Base-by-base conservation (phyloP, 2,113 vertebrate species). In the Naja naja region DNA sequence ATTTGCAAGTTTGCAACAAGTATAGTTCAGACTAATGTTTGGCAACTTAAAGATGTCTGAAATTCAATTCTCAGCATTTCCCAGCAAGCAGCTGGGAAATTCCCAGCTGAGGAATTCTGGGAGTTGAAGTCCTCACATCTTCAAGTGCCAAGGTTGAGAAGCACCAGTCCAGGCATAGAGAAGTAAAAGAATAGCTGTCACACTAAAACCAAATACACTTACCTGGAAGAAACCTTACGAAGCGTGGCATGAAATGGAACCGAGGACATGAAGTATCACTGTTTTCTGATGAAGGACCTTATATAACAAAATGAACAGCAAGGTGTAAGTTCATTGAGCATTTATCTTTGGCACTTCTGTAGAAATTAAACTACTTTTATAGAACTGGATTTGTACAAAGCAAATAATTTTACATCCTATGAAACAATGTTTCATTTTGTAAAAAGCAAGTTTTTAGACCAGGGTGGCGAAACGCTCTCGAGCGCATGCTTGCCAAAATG, bases 171-270 rank as follows among this genome's bases (percentile, higher is more conserved):
- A 55, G 34, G 16, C 34, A 56, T 14, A 56, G 39, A 58, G 27
- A 47, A 58, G 12, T 85, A 18, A 45, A 94, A 5, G 27, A 18
- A 47, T 90, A 7, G 60, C 88, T 94, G 89, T 43, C 34, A 55
- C 69, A 55, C 4, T 54, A n/a, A 9, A 91, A 23, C 4, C 22
- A 5, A 45, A 20, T 91, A 91, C 8, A 92, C 95, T 97, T 97
- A 99, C 99, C 99, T 81, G 99, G 99, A 94, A 99, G 97, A 97
- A 99, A 99, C 90, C 99, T 95, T 94, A 99, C 99, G 94, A 99
- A 99, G 47, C 99, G 99, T 0, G 99, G 99, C 98, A 99, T 99
- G 97, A 99, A 99, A 96, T 99, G 99, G 95, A 99, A 99, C 91
- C 98, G 98, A 86, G 98, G 98, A 94, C 99, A 99, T 39, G 96